A percentile compares a stretch with the other conserved stretches of the same genome.
Conservation (phyloP, 2,113 vertebrate genomes). For the Lepisosteus oculatus region DNA sequence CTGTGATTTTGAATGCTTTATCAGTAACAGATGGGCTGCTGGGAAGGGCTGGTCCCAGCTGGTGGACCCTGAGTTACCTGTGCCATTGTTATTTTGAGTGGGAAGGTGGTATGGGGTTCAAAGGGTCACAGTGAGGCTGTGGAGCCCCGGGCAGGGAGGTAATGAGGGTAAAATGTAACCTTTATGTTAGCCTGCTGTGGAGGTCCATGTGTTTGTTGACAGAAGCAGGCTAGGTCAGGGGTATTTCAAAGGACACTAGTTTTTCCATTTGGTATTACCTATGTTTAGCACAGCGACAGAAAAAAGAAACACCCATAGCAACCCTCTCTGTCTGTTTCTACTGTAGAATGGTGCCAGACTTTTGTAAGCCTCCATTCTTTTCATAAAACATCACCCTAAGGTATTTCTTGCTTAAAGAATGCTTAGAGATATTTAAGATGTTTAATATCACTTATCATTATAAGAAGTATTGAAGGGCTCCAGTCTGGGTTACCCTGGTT, state of each 20-base stretch:
- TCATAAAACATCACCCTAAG: no score
- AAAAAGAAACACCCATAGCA: not conserved
- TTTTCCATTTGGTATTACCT: not conserved
- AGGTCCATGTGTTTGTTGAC: conserved; percentile 16
- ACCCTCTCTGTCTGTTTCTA: no score
- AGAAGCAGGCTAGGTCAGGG: conserved; percentile 24
- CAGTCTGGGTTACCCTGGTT: no score
- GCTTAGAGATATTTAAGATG: no score
- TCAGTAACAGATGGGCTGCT: not conserved
- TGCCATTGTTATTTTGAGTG: no score
- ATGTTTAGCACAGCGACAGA: conserved; percentile 8
- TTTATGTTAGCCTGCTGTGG: conserved; percentile 24
- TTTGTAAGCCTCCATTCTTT: no score
- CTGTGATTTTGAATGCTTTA: not conserved
- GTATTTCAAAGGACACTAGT: conserved; percentile 11
- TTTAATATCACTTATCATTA: no score
- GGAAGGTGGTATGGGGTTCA: not conserved
- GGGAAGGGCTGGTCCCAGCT: not conserved
- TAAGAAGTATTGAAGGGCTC: no score
- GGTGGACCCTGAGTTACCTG: not conserved
- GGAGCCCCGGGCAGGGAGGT: conserved; percentile 3
- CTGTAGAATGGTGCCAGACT: no score
- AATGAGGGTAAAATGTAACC: conserved; percentile 25
- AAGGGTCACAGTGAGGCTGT: not conserved
- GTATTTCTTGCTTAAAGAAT: no score